Base-by-base conservation (phyloP, 2,888 invertebrate genomes). In the Drosophila paranaensis region DNA sequence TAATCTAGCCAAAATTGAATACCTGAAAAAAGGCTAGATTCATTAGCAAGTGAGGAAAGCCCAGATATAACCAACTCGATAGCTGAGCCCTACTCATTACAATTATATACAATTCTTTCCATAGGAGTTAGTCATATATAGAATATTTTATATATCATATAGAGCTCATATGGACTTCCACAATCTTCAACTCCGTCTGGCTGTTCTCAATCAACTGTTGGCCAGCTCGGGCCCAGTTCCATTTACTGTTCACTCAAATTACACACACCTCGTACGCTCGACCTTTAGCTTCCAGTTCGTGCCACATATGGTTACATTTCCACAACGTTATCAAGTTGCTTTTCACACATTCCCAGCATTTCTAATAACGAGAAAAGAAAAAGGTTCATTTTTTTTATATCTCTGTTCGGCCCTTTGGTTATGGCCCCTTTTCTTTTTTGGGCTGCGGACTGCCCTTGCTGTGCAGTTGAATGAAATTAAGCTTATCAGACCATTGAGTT, bases 401-500 rank as follows among this genome's bases (percentile, higher is more conserved):
- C 20, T 55, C n/a, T 48, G 27, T 33, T 48, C n/a, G 30, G 48
- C 30, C 48, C 11, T 50, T 33, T 48, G 27, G 30, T 48, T 48
- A n/a, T 48, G 48, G 30, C 48, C 48, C 48, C 48, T 57, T 43
- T 43, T 42, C 54, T 43, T 39, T 42, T 60, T 53, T 20, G 60
- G 27, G 33, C 57, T 46, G 46, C 50, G 57, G 61, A 64, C 67
- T 74, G 81, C 74, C 62, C 66, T 81, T 60, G 74, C 62, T 67
- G 62, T 66, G 77, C 65, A 68, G 57, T 70, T 74, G 70, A 60
- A 70, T 62, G 67, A 75, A 82, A 70, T 76, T 72, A 77, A 82
- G 77, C 76, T 89, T 81, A 88, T 89, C 77, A 88, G 88, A 90
- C 90, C 88, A 89, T 81, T 89, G 75, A 74, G 90, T 87, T 87